Conservation (phyloP, 2,888 invertebrate species). For the Brachycybe producta region DNA sequence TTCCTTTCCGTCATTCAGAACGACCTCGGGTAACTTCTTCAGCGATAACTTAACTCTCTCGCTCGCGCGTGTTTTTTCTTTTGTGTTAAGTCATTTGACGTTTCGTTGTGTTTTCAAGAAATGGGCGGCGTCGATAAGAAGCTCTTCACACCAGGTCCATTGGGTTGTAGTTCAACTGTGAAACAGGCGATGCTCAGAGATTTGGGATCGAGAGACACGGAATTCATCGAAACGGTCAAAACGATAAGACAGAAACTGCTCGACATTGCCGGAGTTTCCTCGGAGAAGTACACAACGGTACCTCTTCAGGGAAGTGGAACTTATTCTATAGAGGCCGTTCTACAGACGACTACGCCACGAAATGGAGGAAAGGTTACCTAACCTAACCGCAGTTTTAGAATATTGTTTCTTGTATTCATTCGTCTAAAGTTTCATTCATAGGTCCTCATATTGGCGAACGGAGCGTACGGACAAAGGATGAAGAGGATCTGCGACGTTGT, state of each 20-base stretch:
- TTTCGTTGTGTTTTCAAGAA: no score
- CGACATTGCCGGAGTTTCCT: slow-evolving; percentile 29
- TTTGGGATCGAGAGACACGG: slow-evolving; percentile 35
- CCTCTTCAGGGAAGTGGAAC: slow-evolving; percentile 40
- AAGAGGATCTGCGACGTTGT: slow-evolving; percentile 33
- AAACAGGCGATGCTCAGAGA: slow-evolving; percentile 35
- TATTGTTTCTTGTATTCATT: neutral
- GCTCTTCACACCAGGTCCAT: slow-evolving; percentile 39
- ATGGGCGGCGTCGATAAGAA: no score
- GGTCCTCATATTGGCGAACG: slow-evolving; percentile 37
- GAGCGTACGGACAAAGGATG: slow-evolving; percentile 38
- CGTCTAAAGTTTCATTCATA: slow-evolving; percentile 21
- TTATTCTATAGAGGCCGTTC: slow-evolving; percentile 37
- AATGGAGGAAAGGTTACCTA: slow-evolving; percentile 29
- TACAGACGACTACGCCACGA: slow-evolving; percentile 34
- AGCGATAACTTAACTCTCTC: no score
- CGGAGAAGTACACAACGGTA: slow-evolving; percentile 27
- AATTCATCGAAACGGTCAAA: slow-evolving; percentile 34
- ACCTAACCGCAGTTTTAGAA: neutral
- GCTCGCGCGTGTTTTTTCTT: no score
- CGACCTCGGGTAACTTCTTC: no score
- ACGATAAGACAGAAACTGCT: slow-evolving; percentile 31
- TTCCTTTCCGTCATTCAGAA: no score
- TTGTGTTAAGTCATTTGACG: no score
- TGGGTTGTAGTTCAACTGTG: slow-evolving; percentile 32